A percentile compares a stretch with the other conserved stretches of the same genome.
Conservation (phyloP, 2,113 vertebrate species). For the Triplophysa dalaica region DNA sequence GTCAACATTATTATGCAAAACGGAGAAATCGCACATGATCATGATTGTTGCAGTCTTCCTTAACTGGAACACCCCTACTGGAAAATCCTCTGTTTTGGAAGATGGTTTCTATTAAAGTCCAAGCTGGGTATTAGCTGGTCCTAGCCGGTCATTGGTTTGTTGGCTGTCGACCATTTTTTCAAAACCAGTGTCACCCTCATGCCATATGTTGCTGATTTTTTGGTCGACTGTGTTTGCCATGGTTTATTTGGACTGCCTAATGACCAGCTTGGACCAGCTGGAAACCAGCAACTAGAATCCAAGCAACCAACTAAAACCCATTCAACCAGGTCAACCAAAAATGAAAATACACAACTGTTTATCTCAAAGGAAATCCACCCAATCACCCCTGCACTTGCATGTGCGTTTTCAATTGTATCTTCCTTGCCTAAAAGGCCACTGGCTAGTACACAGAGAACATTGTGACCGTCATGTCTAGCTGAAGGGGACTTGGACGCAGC, state of each 20-base stretch:
- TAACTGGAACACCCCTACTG: background rate
- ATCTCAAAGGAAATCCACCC: background rate
- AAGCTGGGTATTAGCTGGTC: background rate
- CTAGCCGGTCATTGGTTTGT: background rate
- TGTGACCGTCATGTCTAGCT: slow-evolving; percentile 10
- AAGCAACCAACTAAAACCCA: too few species aligned
- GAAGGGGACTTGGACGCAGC: slow-evolving; percentile 46
- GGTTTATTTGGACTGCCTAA: too few species aligned
- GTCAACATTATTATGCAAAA: slow-evolving; percentile 23
- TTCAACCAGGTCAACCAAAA: background rate
- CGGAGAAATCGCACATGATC: background rate
- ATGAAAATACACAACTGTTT: background rate
- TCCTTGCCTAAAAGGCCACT: slow-evolving; percentile 29
- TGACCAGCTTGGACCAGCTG: background rate
- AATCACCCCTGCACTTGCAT: background rate
- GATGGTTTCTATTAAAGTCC: background rate
- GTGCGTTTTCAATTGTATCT: slow-evolving; percentile 19
- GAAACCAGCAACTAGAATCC: too few species aligned
- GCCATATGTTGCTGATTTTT: background rate
- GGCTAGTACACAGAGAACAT: slow-evolving; percentile 21
- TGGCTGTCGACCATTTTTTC: background rate
- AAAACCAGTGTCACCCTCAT: background rate
- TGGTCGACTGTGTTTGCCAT: background rate
- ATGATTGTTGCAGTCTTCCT: background rate
- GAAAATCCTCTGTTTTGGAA: background rate